phyloP scores from a whole-genome alignment of 2,888 invertebrate genomes.

The Chironomus tentans region DNA sequence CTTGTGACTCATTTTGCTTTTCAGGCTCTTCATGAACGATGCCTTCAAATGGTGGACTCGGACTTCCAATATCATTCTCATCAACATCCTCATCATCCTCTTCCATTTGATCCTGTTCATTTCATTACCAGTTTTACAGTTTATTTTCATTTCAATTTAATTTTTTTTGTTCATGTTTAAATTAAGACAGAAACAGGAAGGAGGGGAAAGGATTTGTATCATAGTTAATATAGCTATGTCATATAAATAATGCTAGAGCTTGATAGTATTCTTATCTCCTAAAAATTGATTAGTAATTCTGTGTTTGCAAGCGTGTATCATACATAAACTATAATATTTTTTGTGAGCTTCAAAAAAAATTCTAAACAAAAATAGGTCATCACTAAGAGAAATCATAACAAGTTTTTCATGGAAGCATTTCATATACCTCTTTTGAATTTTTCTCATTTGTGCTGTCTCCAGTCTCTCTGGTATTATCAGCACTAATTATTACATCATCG shows the following conservation, averaged over 20 bases:
- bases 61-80: constrained; percentile 32
- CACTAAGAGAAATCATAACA: not conserved
- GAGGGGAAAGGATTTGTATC: not conserved
- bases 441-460: constrained; percentile 36
- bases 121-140: too few species aligned
- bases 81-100: constrained; percentile 28
- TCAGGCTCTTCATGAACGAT: constrained; percentile 40
- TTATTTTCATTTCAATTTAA: too few species aligned
- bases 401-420: not conserved
- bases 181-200: not conserved
- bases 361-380: not conserved
- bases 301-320: too few species aligned
- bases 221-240: too few species aligned
- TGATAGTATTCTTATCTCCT: too few species aligned
- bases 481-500: constrained; percentile 28
- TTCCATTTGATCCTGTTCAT: not conserved
- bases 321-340: too few species aligned
- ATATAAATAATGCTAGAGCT: too few species aligned
- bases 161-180: not conserved
- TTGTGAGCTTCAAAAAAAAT: not conserved
- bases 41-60: constrained; percentile 40
- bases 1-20: constrained; percentile 43
- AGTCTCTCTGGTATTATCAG: constrained; percentile 31
- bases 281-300: too few species aligned
- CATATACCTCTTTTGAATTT: constrained; percentile 50